Base-by-base conservation (phyloP, 2,797 vertebrate genomes). In the Schizopygopsis malacanthus region DNA sequence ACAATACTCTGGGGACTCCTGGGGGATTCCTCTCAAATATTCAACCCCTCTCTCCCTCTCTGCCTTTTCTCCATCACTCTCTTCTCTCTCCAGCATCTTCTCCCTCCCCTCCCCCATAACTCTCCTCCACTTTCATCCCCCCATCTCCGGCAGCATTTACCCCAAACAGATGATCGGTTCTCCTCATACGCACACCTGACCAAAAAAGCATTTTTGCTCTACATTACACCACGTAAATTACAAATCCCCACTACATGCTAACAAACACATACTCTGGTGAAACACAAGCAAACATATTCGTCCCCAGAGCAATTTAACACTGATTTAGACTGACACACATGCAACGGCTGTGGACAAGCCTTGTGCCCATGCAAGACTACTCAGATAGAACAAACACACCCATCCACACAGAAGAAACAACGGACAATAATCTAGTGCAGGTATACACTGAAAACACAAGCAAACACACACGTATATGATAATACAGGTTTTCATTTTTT, bases 301-400 rank as follows among this genome's bases (percentile, higher is more conserved):
- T 69, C 87, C 47, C 71, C 85, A 71, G 43, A 45, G 73, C 45
- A 8, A 39, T 65, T 72, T 65, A 85, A 76, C 52, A 47, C 63
- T 86, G 76, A 86, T 90, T 77, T 82, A 82, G 61, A 82, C 61
- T 77, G 82, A 86, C 81, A 86, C 67, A 81, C 81, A 84, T 79
- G 86, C 70, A 69, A 80, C 65, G 56, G 70, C 79, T 71, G 39
- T 83, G 77, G 63, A 83, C 72, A 25, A 88, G 82, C 73, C 69
- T 81, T 77, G 80, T n/a, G 81, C 88, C 86, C 80, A 89, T 75
- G 79, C 88, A 89, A 83, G 86, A 78, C 81, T 84, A 47, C 86
- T 85, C 86, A 85, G 75, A 87, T 82, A 81, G 86, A 89, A 90
- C 84, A 59, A 69, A 85, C 84, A 82, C 79, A 79, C 72, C 83